A percentile compares a stretch with the other conserved stretches of the same genome.
Conservation (phyloP, 2,113 vertebrate genomes). For the Lasiurus cinereus region DNA sequence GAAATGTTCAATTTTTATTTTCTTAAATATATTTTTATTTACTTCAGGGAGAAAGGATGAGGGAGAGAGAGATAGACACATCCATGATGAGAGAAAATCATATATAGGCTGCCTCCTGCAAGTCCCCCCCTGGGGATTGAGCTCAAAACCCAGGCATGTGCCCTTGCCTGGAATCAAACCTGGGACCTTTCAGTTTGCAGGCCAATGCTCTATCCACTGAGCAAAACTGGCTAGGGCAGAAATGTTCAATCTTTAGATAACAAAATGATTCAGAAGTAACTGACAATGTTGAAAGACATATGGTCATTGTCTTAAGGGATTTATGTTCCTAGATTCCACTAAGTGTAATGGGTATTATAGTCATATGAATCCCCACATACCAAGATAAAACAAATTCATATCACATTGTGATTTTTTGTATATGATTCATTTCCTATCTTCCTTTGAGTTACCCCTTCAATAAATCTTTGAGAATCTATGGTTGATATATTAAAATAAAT, state of each 20-base stretch:
- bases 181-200: too few relatives aligned
- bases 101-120: too few relatives aligned
- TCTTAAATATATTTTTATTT: too few relatives aligned
- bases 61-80: too few relatives aligned
- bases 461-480: constrained; percentile 52
- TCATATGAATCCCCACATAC: background rate
- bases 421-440: constrained; percentile 21
- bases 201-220: too few relatives aligned
- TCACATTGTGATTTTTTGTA: background rate
- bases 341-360: background rate
- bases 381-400: constrained; percentile 15
- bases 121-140: too few relatives aligned
- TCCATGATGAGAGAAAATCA: too few relatives aligned
- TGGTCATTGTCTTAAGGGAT: background rate
- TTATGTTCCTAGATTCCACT: constrained; percentile 23
- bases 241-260: background rate
- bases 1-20: background rate
- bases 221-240: too few relatives aligned
- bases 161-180: too few relatives aligned
- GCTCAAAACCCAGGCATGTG: too few relatives aligned
- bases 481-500: constrained; percentile 56
- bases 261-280: background rate
- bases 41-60: too few relatives aligned
- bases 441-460: constrained; percentile 4
- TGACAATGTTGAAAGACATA: background rate